Conservation (phyloP, 2,888 invertebrate species). For the Chrysolina americana region DNA sequence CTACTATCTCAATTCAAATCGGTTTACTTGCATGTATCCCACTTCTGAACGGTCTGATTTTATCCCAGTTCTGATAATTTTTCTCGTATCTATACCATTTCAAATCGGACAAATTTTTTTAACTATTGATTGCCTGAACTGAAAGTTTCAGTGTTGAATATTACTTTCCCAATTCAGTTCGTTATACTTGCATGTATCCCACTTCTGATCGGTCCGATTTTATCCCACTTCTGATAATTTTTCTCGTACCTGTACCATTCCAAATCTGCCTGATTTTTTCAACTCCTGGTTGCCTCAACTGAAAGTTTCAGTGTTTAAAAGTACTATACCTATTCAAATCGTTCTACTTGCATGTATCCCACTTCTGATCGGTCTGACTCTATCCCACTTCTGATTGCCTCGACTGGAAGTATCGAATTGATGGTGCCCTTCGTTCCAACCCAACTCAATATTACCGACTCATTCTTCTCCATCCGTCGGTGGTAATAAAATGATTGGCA, state of each 20-base stretch:
- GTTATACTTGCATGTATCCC: background rate
- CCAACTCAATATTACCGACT: background rate
- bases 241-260: background rate
- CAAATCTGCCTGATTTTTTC: too few species aligned
- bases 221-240: background rate
- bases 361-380: background rate
- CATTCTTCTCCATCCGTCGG: background rate
- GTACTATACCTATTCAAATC: background rate
- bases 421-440: background rate
- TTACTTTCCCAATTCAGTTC: background rate
- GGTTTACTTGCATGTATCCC: background rate
- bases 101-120: too few species aligned
- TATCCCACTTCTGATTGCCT: background rate
- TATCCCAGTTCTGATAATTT: background rate
- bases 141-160: too few species aligned
- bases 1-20: background rate
- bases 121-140: too few species aligned
- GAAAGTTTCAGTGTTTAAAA: too few species aligned
- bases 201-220: background rate
- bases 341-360: background rate
- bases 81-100: background rate
- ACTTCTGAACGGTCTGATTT: background rate
- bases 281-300: too few species aligned
- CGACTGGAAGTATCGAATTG: background rate
- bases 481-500: constrained; percentile 28